These are phyloP conservation scores for Osmerus mordax DNA, from an alignment of 2,113 vertebrate species.

Conservation along the genomic window DNA sequence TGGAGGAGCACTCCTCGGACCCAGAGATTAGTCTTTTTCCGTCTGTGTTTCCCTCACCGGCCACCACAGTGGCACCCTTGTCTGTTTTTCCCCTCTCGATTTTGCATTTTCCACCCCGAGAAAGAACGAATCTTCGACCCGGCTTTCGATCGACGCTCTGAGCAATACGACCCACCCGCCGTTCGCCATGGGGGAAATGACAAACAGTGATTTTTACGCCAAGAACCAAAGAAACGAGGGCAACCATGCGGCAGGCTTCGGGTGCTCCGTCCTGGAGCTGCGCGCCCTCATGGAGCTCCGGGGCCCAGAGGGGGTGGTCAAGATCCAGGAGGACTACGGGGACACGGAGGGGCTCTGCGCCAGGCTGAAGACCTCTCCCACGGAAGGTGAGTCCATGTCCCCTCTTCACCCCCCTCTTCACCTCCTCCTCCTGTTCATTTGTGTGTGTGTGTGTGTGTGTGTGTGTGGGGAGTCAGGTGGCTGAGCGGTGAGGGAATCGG, in stretches of 20 bases:
- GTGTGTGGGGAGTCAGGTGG: too few relatives aligned
- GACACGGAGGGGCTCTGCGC: constrained; percentile 91
- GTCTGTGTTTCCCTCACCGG: too few relatives aligned
- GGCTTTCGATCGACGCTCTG: constrained; percentile 50
- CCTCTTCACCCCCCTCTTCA: too few relatives aligned
- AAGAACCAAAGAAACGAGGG: constrained; percentile 98
- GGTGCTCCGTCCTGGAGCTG: constrained; percentile 91
- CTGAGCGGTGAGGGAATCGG: too few relatives aligned
- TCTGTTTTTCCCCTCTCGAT: not conserved
- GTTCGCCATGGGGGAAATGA: constrained; percentile 95
- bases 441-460: not conserved
- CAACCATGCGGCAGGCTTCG: constrained; percentile 86
- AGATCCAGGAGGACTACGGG: constrained; percentile 94
- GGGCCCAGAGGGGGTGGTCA: constrained; percentile 92
- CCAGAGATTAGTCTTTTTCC: too few relatives aligned
- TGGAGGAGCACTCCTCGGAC: too few relatives aligned
- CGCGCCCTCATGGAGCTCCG: constrained; percentile 97
- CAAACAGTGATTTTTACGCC: constrained; percentile 98
- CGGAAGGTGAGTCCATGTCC: constrained; percentile 82
- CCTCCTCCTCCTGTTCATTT: too few relatives aligned
- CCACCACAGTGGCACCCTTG: too few relatives aligned
- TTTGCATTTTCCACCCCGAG: constrained; percentile 30
- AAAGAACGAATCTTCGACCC: constrained; percentile 12
- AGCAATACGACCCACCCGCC: constrained; percentile 61
- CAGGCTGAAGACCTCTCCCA: constrained; percentile 90